Evolutionary conservation across 2,888 invertebrate species (phyloP), one percentile per base, ranked within the genome.

Genomic region (Polymixis lichenea): DNA sequence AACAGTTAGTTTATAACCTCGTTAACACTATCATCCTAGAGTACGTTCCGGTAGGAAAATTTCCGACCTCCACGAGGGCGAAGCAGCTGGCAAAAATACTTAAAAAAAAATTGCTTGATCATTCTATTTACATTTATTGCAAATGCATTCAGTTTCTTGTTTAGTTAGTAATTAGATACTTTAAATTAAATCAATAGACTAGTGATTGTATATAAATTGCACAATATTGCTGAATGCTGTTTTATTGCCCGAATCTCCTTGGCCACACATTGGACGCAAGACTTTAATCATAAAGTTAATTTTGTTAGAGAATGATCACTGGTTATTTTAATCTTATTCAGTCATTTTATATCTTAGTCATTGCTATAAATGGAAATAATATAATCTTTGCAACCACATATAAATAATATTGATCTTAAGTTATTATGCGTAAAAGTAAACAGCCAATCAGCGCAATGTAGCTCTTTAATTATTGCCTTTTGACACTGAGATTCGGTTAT

Each of bases 231-330:
- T 69, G 32, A 66, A 56, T 72, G 32, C 9, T 15, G 60, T 72
- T 61, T 83, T 83, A 81, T 53, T n/a, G 65, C 55, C 56, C 5
- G 22, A 78, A 72, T 78, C 80, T 78, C 74, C 58, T 73, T 80
- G 77, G 56, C n/a, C 25, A 15, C 32, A 71, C 49, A 46, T 51
- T 55, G 15, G 32, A 69, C n/a, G 32, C 19, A 43, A 19, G 17
- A 9, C 2, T 60, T 55, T 17, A 25, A 75, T 82, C 58, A 56
- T 60, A 58, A n/a, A 69, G 43, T 61, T 65, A 38, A 53, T 22
- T 66, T 55, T 69, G 56, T 32, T 28, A 38, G 2, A 78, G n/a
- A 53, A 65, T 43, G 25, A 53, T 75, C 22, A 55, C 15, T 56
- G 0, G 32, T 60, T 82, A 60, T 76, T 76, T 66, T 56, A 51